Percentiles rank a stretch among this genome's conserved stretches.
These are phyloP conservation scores for Saturnia japonica DNA, from an alignment of 2,888 invertebrate species.

Conservation along the genomic window DNA sequence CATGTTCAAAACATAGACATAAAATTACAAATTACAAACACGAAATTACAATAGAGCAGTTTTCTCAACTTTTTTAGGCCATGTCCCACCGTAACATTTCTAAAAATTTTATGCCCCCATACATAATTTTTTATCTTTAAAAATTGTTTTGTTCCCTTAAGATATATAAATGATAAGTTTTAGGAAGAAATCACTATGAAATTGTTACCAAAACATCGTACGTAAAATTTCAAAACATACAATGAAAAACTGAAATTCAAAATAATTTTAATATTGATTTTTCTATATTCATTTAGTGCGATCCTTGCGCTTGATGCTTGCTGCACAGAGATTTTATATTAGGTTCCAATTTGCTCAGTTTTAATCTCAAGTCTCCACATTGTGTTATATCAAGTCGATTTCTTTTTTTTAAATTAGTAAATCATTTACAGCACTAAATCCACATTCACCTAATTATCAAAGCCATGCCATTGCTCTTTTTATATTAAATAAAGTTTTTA, in stretches of 20 bases:
- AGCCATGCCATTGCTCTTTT: slow-evolving; percentile 23
- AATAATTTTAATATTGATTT: slow-evolving; percentile 25
- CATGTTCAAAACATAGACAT: too few relatives aligned
- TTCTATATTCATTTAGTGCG: slow-evolving; percentile 7
- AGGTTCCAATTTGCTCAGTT: background rate
- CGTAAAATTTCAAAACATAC: slow-evolving; percentile 25
- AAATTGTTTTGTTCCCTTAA: slow-evolving; percentile 5
- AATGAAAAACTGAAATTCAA: slow-evolving; percentile 25
- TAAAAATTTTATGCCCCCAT: background rate
- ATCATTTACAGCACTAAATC: slow-evolving; percentile 27
- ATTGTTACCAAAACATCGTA: slow-evolving; percentile 25
- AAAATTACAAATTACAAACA: too few relatives aligned
- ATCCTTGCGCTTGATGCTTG: slow-evolving; percentile 4
- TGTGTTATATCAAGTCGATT: slow-evolving; percentile 4
- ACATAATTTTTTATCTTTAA: too few relatives aligned
- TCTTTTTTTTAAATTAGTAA: slow-evolving; percentile 17
- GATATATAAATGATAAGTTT: slow-evolving; percentile 24
- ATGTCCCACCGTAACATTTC: background rate
- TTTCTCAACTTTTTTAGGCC: background rate
- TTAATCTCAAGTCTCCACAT: background rate
- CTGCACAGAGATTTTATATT: slow-evolving; percentile 4
- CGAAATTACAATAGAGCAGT: too few relatives aligned
- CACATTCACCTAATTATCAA: slow-evolving; percentile 26
- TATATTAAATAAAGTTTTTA: slow-evolving; percentile 26
- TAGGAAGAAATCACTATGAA: slow-evolving; percentile 26